A percentile compares a stretch with the other conserved stretches of the same genome.
These are phyloP conservation scores for Athalia circularis DNA, from an alignment of 2,888 invertebrate genomes.

Conservation along the genomic window DNA sequence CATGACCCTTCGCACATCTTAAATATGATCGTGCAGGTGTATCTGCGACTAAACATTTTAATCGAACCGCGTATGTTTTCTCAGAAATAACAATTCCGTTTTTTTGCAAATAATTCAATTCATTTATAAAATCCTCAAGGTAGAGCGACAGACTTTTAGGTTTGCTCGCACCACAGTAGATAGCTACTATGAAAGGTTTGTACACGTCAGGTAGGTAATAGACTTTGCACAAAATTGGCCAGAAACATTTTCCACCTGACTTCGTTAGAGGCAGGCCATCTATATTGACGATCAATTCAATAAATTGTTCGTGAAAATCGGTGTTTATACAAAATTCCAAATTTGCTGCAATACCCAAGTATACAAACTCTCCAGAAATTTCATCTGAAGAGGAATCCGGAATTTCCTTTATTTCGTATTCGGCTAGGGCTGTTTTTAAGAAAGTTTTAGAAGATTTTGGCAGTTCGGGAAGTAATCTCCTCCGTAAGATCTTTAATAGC, in stretches of 20 bases:
- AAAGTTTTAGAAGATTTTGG: slow-evolving; percentile 46
- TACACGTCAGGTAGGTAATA: slow-evolving; percentile 48
- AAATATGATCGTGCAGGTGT: slow-evolving; percentile 52
- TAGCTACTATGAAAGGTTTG: slow-evolving; percentile 51
- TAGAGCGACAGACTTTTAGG: slow-evolving; percentile 48
- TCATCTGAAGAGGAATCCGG: slow-evolving; percentile 30
- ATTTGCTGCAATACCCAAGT: slow-evolving; percentile 48
- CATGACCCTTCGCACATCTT: slow-evolving; percentile 52
- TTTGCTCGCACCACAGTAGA: slow-evolving; percentile 49
- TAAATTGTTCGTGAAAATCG: slow-evolving; percentile 43
- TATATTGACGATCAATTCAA: slow-evolving; percentile 48
- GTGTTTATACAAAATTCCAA: slow-evolving; percentile 48
- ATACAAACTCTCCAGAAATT: slow-evolving; percentile 44
- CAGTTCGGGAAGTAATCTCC: slow-evolving; percentile 48
- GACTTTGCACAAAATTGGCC: slow-evolving; percentile 52
- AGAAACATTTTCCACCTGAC: slow-evolving; percentile 48
- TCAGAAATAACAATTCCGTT: slow-evolving; percentile 47
- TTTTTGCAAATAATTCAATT: slow-evolving; percentile 48
- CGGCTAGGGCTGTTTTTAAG: slow-evolving; percentile 2
- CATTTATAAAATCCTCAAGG: slow-evolving; percentile 48
- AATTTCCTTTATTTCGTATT: slow-evolving; percentile 37
- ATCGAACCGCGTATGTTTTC: slow-evolving; percentile 43
- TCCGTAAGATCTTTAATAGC: slow-evolving; percentile 44
- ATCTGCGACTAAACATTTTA: slow-evolving; percentile 52
- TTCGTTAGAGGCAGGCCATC: slow-evolving; percentile 51